These are phyloP conservation scores for Sinotaia quadrata DNA, from an alignment of 2,888 invertebrate genomes.

Conservation along the genomic window DNA sequence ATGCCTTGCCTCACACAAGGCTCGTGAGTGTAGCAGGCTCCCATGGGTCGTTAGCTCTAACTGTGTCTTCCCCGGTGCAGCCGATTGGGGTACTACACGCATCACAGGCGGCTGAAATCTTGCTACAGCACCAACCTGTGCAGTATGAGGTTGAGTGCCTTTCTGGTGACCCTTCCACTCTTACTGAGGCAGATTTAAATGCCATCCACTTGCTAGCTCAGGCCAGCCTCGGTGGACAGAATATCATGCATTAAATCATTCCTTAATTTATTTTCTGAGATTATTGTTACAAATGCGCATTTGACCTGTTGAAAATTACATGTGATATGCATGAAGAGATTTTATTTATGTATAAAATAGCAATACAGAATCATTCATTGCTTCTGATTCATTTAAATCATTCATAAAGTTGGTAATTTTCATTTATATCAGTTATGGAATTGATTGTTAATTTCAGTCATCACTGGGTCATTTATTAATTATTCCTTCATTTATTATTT, in stretches of 20 bases:
- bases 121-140: constrained; percentile 34
- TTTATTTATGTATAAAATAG: no score
- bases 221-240: constrained; percentile 36
- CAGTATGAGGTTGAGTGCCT: constrained; percentile 55
- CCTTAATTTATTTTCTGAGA: no score
- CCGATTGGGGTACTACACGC: constrained; percentile 20
- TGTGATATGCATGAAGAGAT: no score
- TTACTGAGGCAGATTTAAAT: constrained; percentile 44
- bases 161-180: constrained; percentile 34
- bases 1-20: constrained; percentile 7
- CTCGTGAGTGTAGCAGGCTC: constrained; percentile 18
- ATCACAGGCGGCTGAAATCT: constrained; percentile 19
- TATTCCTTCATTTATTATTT: no score
- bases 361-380: no score
- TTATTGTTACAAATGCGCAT: no score
- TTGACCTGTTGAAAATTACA: no score
- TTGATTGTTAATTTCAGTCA: no score
- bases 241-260: constrained; percentile 9
- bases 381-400: no score
- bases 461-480: no score
- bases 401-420: no score
- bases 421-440: no score
- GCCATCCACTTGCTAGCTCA: constrained; percentile 45
- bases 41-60: constrained; percentile 15
- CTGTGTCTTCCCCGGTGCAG: constrained; percentile 15